phyloP scores from a whole-genome alignment of 2,888 invertebrate genomes.

The Anaspis maculata region DNA sequence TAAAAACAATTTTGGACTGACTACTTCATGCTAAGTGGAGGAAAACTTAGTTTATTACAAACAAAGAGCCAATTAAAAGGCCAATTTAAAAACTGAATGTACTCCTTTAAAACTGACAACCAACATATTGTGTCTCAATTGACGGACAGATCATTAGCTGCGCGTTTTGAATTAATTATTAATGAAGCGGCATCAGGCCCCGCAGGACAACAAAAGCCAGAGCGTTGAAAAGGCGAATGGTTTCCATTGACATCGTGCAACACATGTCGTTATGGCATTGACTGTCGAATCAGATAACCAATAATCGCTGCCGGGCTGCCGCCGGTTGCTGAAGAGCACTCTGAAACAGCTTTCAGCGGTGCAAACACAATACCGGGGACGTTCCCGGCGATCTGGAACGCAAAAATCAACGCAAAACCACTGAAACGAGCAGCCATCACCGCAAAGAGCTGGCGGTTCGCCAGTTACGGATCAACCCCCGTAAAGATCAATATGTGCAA shows the following conservation, averaged over 20 bases:
- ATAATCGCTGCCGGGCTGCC: constrained; percentile 7
- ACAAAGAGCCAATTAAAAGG: constrained; percentile 4
- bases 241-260: constrained; percentile 19
- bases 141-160: constrained; percentile 8
- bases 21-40: no score
- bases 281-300: constrained; percentile 19
- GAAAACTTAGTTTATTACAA: no score
- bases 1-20: no score
- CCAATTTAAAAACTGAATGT: constrained; percentile 2
- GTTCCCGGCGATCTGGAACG: no score
- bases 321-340: no score
- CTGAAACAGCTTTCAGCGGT: no score
- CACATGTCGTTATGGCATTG: constrained; percentile 23
- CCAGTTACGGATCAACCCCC: no score
- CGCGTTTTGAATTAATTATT: constrained; percentile 7
- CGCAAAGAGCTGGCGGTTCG: no score
- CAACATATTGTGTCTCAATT: constrained; percentile 7
- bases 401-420: no score
- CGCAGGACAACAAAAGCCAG: neutral
- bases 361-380: no score
- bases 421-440: no score
- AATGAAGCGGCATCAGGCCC: constrained; percentile 2
- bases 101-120: constrained; percentile 9
- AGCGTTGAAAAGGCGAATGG: neutral
- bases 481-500: no score